These are phyloP conservation scores for Bubo blakistoni DNA, from an alignment of 2,113 vertebrate species.

Conservation along the genomic window DNA sequence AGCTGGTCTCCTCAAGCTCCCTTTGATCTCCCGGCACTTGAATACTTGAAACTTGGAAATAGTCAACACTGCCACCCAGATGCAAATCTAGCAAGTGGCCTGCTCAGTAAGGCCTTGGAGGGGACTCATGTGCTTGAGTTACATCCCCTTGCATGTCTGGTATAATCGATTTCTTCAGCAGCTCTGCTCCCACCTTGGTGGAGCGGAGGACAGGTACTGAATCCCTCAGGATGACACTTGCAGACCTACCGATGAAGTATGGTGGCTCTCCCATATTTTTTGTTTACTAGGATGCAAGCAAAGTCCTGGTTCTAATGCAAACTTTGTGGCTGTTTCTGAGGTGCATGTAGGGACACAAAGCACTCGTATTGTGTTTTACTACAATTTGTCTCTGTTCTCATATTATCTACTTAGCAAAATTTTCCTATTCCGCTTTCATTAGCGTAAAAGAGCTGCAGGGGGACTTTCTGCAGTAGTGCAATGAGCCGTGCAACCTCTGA, in stretches of 20 bases:
- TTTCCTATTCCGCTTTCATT: neutral
- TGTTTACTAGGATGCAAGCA: neutral
- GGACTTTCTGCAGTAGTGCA: neutral
- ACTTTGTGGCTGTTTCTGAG: neutral
- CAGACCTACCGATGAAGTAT: neutral
- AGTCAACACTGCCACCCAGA: neutral
- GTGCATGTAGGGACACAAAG: neutral
- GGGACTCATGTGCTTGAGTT: neutral
- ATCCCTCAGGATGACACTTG: neutral
- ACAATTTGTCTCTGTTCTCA: neutral
- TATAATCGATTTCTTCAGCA: neutral
- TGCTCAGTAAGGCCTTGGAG: neutral
- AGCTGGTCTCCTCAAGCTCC: neutral
- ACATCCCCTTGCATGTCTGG: neutral
- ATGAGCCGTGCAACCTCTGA: neutral
- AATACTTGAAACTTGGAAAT: neutral
- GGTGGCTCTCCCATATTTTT: accelerated
- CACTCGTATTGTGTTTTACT: accelerated
- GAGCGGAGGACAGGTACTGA: neutral
- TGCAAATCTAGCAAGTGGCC: neutral
- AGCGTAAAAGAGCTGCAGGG: neutral
- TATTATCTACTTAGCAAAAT: neutral
- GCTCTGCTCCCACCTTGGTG: neutral
- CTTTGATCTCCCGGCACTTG: neutral
- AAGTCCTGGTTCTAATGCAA: neutral